These are phyloP conservation scores for Liparis tanakae DNA, from an alignment of 2,797 vertebrate species.

Conservation along the genomic window DNA sequence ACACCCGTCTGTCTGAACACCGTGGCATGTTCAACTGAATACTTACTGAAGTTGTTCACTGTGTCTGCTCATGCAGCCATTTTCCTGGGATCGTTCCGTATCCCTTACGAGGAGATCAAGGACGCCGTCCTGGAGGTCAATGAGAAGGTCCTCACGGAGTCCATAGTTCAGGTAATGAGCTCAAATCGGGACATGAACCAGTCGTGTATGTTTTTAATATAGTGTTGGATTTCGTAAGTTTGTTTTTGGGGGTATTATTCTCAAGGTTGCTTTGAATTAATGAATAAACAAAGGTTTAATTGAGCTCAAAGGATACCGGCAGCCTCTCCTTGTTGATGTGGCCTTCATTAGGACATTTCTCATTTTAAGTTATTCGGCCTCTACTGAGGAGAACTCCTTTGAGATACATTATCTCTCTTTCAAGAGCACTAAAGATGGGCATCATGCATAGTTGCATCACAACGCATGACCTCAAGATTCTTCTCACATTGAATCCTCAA, in stretches of 20 bases:
- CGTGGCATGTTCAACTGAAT: conserved; percentile 3
- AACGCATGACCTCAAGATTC: neutral
- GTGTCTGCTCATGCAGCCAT: conserved; percentile 79
- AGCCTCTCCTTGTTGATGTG: neutral
- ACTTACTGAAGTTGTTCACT: conserved; percentile 10
- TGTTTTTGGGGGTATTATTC: neutral
- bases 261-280: neutral
- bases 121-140: conserved; percentile 87
- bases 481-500: neutral
- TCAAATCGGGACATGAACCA: conserved; percentile 6
- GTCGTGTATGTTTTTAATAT: neutral
- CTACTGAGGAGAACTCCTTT: no score
- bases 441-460: no score
- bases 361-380: neutral
- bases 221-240: neutral
- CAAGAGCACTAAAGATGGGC: neutral
- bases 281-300: neutral
- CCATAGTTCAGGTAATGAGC: conserved; percentile 85
- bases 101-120: conserved; percentile 90
- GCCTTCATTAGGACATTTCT: neutral
- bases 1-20: neutral
- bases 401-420: neutral
- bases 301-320: neutral
- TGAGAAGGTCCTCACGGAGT: conserved; percentile 86
- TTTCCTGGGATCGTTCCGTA: conserved; percentile 88